phyloP scores from a whole-genome alignment of 2,797 vertebrate species.

The Chaenodraco wilsoni region DNA sequence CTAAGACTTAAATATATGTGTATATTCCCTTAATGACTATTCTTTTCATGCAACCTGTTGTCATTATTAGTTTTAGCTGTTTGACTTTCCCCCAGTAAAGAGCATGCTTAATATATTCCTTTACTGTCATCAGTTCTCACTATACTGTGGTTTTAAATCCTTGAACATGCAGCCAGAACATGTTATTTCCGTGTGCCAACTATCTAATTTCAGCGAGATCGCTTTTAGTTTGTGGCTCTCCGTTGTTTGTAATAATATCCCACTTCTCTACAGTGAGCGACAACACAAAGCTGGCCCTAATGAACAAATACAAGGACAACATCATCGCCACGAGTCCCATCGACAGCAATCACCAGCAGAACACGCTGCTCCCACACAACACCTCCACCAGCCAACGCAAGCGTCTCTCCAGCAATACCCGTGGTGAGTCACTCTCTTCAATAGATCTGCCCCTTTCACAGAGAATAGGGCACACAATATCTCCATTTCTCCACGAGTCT shows the following conservation, averaged over 20 bases:
- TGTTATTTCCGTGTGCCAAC: background rate
- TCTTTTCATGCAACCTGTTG: conserved; percentile 68
- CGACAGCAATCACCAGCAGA: conserved; percentile 96
- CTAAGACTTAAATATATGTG: conserved; percentile 22
- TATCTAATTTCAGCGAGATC: conserved; percentile 16
- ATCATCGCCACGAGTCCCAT: conserved; percentile 97
- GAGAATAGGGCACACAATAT: background rate
- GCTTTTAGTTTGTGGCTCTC: background rate
- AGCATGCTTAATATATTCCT: conserved; percentile 23
- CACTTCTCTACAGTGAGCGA: conserved; percentile 87
- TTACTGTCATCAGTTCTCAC: background rate
- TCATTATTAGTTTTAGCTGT: conserved; percentile 38
- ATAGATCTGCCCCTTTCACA: conserved; percentile 12
- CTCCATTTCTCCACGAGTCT: background rate
- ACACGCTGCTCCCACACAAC: conserved; percentile 93
- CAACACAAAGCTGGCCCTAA: conserved; percentile 95
- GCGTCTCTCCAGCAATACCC: conserved; percentile 94
- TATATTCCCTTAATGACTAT: conserved; percentile 52
- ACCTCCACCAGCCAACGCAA: conserved; percentile 97
- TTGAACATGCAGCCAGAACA: conserved; percentile 9
- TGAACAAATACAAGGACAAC: conserved; percentile 99
- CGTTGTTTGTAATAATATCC: conserved; percentile 34
- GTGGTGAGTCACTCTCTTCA: conserved; percentile 84
- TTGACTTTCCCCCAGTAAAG: conserved; percentile 44
- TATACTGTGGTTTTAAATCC: conserved; percentile 14